These are phyloP conservation scores for Nomada goodeniana DNA, from an alignment of 2,888 invertebrate species.

Conservation along the genomic window DNA sequence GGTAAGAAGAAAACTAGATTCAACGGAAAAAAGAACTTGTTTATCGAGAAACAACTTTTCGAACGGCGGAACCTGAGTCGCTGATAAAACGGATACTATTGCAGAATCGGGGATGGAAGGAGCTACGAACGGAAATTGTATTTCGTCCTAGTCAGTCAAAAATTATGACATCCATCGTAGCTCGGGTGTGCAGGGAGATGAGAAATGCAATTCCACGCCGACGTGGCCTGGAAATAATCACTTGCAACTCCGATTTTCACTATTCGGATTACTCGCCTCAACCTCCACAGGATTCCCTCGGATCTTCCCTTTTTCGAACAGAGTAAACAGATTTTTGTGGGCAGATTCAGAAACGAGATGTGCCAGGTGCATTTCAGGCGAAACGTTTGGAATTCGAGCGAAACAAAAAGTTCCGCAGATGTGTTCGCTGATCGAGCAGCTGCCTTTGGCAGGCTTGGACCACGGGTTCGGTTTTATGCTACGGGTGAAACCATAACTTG, in stretches of 20 bases:
- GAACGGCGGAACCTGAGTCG: not conserved
- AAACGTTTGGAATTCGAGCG: too few species aligned
- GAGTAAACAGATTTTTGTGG: too few species aligned
- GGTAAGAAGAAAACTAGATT: too few species aligned
- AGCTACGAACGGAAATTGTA: constrained; percentile 17
- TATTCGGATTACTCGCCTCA: not conserved
- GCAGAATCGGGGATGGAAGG: too few species aligned
- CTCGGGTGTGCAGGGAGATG: not conserved
- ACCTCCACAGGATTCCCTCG: not conserved
- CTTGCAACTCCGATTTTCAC: not conserved
- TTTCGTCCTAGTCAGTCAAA: constrained; percentile 10
- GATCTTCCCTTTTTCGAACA: not conserved
- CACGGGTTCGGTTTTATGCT: not conserved
- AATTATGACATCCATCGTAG: constrained; percentile 6
- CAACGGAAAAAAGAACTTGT: too few species aligned
- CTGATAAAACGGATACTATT: too few species aligned
- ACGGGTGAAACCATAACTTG: constrained; percentile 4
- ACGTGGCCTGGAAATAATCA: constrained; percentile 3
- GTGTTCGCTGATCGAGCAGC: not conserved
- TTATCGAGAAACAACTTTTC: not conserved
- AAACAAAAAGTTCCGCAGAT: not conserved
- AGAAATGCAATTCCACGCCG: constrained; percentile 12
- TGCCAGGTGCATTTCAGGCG: too few species aligned
- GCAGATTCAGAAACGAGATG: too few species aligned
- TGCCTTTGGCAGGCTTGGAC: not conserved